Base-by-base conservation (phyloP, 2,888 invertebrate genomes). In the Xanthia togata region DNA sequence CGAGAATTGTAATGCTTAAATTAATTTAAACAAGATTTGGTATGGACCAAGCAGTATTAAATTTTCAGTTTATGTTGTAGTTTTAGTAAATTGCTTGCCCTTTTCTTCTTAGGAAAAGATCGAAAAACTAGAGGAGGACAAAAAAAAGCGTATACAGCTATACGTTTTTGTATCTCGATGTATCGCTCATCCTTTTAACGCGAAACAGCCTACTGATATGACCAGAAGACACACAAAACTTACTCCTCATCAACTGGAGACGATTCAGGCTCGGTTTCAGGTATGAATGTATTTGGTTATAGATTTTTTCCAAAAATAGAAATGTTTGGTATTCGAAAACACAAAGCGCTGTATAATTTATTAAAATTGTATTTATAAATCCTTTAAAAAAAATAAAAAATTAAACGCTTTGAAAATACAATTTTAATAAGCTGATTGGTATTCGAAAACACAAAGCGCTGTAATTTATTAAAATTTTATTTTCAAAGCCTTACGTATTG, bases 181-280 rank as follows among this genome's bases (percentile, higher is more conserved):
- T 96, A 98, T 99, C 92, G 99, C 99, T 12, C 99, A 99, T 96
- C 99, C 99, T 12, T 99, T 99, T 97, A 99, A 99, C 96, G 99
- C 99, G 20, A 99, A 99, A 96, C 99, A 99, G 93, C 99, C 99
- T 1, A 99, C 99, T 12, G 99, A 99, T 94, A 99, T 99, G 99
- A 99, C 99, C 4, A 97, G 98, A 91, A 97, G 99, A 83, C 99
- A 99, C 93, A 98, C 98, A 75, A 99, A 99, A 97, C 98, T 99
- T 73, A 99, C 98, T 75, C 99, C 99, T 93, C 99, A 99, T 94
- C 99, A 99, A 95, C 97, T 99, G 87, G 99, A 99, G 95, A 98
- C 98, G 62, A 98, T 99, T 91, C 98, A 98, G 93, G 98, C 98
- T 89, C 97, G 99, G 94, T 99, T 99, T 97, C 98, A 99, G 98